Evolutionary conservation across 1,140 invertebrate genomes (phyloP).

Genomic region (Venturia canescens): DNA sequence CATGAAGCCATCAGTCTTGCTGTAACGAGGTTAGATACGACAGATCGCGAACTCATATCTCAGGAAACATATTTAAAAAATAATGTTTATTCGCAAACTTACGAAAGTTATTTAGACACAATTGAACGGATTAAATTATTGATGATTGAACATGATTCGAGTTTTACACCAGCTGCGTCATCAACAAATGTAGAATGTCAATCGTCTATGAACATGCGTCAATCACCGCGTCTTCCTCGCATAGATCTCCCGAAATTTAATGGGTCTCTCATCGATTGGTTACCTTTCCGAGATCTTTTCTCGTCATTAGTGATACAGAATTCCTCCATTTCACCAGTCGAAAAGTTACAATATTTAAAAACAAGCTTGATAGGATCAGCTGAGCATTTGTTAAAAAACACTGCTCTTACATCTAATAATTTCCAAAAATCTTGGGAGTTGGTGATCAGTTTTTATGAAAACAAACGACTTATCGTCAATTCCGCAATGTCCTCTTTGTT

Average conservation of each 20-base stretch:
- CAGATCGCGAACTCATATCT: neutral
- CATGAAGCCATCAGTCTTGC: neutral
- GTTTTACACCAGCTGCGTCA: neutral
- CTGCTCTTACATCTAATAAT: neutral
- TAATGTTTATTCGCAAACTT: neutral
- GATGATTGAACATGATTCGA: too few relatives aligned
- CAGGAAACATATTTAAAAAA: neutral
- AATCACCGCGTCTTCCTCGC: constrained; percentile 23
- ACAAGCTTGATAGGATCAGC: constrained; percentile 17
- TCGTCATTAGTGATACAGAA: constrained; percentile 46
- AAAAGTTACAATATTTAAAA: constrained; percentile 56
- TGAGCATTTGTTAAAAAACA: neutral
- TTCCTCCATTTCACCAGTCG: constrained; percentile 23
- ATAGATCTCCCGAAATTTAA: constrained; percentile 48
- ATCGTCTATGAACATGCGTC: too few relatives aligned
- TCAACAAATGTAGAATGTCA: neutral
- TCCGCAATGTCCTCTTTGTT: constrained; percentile 25
- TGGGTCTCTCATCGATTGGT: constrained; percentile 39
- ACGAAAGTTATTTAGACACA: neutral
- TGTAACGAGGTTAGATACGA: neutral
- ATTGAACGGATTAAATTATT: neutral
- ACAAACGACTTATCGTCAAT: constrained; percentile 37
- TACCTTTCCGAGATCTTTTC: constrained; percentile 52
- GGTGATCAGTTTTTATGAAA: constrained; percentile 17
- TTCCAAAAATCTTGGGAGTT: constrained; percentile 6